These are phyloP conservation scores for Daphoenositta chrysoptera DNA, from an alignment of 2,113 vertebrate genomes.

Conservation along the genomic window DNA sequence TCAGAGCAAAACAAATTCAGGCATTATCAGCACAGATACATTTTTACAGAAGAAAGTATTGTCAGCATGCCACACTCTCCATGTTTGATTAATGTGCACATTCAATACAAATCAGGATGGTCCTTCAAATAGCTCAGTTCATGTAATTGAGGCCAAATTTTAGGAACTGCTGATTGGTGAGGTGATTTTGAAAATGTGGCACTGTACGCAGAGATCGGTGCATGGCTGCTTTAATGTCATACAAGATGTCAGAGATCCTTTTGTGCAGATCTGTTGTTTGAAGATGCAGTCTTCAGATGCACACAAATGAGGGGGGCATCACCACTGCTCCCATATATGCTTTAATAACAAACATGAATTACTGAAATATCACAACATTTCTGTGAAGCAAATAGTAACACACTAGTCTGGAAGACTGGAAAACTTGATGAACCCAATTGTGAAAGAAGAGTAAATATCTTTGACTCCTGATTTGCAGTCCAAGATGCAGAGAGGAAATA, in stretches of 20 bases:
- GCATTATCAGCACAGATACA: not conserved
- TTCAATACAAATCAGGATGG: not conserved
- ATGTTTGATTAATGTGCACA: conserved; percentile 36
- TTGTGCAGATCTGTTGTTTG: not conserved
- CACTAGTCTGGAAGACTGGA: not conserved
- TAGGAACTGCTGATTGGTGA: conserved; percentile 3
- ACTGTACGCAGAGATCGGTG: not conserved
- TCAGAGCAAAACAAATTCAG: not conserved
- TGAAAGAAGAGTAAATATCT: not conserved
- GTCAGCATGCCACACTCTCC: conserved; percentile 9
- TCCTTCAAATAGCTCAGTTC: conserved; percentile 14
- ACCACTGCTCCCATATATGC: not conserved
- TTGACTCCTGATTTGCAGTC: not conserved
- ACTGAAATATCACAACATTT: not conserved
- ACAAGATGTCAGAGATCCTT: not conserved
- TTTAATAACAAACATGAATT: not conserved
- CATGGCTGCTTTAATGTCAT: not conserved
- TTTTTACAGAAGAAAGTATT: conserved; percentile 28
- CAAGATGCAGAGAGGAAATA: not conserved
- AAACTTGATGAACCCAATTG: not conserved
- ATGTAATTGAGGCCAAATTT: conserved; percentile 20
- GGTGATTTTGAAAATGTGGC: conserved; percentile 34
- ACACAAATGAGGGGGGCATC: rapidly evolving
- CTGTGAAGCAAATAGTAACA: not conserved
- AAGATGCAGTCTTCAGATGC: not conserved